These are phyloP conservation scores for Saccopteryx leptura DNA, from an alignment of 2,113 vertebrate genomes.

Conservation along the genomic window DNA sequence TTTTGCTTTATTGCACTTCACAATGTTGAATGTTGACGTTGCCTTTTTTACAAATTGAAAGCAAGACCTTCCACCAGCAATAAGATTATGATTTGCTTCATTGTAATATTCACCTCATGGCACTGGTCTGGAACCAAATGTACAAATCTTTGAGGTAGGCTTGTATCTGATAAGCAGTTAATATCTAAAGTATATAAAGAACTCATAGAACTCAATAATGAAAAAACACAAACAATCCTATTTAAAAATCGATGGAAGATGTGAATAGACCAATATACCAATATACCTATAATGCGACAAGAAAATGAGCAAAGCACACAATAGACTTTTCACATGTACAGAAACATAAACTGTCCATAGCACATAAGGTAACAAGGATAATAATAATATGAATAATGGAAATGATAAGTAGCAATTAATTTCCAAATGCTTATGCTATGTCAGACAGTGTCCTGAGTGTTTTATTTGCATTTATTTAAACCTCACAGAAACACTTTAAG, in stretches of 20 bases:
- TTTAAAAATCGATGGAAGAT: background rate
- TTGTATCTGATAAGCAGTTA: background rate
- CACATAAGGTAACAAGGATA: background rate
- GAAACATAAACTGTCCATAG: background rate
- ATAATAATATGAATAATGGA: background rate
- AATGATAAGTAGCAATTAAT: background rate
- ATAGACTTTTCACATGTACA: background rate
- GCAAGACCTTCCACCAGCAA: background rate
- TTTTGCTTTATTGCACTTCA: background rate
- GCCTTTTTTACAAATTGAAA: background rate
- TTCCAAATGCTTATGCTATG: background rate
- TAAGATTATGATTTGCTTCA: background rate
- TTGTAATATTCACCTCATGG: background rate
- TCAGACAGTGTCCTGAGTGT: background rate
- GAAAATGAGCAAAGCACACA: background rate
- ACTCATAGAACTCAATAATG: background rate
- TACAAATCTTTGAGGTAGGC: background rate
- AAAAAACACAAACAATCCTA: background rate
- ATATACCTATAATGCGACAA: background rate
- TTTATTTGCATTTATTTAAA: conserved; percentile 26
- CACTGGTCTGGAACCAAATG: background rate
- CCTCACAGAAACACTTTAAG: background rate
- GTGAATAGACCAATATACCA: background rate
- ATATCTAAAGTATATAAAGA: background rate
- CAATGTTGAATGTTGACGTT: background rate